Conservation (phyloP, 1,140 invertebrate species). For the Procambarus virginalis region DNA sequence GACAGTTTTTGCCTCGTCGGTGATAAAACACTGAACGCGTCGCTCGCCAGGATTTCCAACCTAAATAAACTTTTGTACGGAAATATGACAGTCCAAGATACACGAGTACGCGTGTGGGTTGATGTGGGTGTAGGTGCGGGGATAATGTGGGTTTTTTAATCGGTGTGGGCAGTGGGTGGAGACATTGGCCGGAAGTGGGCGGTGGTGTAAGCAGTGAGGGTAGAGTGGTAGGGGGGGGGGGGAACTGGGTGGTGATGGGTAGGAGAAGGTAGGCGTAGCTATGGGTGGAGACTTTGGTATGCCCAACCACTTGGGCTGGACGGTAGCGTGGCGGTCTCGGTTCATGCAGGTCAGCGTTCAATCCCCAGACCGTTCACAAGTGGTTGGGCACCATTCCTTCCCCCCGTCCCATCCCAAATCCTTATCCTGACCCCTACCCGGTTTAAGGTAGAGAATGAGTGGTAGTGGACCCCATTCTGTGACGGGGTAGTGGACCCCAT, state of each 20-base stretch:
- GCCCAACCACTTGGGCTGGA: too few relatives aligned
- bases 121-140: not conserved
- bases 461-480: too few relatives aligned
- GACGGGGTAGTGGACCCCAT: too few relatives aligned
- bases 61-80: slow-evolving; percentile 23
- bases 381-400: too few relatives aligned
- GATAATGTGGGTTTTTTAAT: not conserved
- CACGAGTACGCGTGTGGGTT: not conserved
- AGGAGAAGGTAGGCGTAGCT: too few relatives aligned
- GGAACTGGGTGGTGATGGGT: not conserved
- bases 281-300: too few relatives aligned
- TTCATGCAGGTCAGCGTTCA: too few relatives aligned
- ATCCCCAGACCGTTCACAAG: too few relatives aligned
- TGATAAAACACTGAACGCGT: not conserved
- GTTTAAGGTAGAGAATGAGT: too few relatives aligned
- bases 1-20: not conserved
- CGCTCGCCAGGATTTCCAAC: slow-evolving; percentile 3
- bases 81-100: slow-evolving; percentile 13
- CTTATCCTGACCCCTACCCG: too few relatives aligned
- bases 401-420: too few relatives aligned
- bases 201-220: not conserved
- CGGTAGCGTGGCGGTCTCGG: too few relatives aligned
- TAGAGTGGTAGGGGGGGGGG: not conserved
- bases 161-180: not conserved
- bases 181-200: not conserved